Evolutionary conservation across 2,888 invertebrate species (phyloP).

Genomic region (Apamea epomidion): DNA sequence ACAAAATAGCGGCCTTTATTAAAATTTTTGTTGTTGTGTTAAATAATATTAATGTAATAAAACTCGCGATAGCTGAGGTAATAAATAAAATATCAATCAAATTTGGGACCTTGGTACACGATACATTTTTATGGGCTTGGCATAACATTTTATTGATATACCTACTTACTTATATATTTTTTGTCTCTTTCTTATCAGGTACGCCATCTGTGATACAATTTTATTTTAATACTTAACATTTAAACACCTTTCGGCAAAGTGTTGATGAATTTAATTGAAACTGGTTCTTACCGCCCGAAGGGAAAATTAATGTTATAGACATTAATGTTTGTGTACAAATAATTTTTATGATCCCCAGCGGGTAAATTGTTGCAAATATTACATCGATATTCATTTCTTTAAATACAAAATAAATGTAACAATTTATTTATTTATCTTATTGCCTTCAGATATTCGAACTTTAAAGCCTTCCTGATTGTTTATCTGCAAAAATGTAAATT

Average conservation of each 20-base stretch:
- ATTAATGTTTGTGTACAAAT: constrained; percentile 8
- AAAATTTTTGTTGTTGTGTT: constrained; percentile 47
- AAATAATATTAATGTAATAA: constrained; percentile 26
- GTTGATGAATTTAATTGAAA: constrained; percentile 30
- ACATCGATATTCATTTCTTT: constrained; percentile 32
- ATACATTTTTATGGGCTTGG: constrained; percentile 40
- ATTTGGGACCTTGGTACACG: constrained; percentile 45
- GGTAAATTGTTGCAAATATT: constrained; percentile 27
- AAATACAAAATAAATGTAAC: constrained; percentile 29
- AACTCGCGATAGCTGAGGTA: constrained; percentile 14
- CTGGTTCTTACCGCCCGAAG: constrained; percentile 12
- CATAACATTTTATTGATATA: constrained; percentile 32
- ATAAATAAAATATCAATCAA: constrained; percentile 56
- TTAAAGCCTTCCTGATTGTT: constrained; percentile 26
- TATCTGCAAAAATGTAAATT: neutral
- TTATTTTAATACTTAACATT: constrained; percentile 17
- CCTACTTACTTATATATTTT: neutral
- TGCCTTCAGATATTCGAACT: neutral
- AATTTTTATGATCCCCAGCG: constrained; percentile 48
- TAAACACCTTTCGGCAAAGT: constrained; percentile 34
- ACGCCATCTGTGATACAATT: neutral
- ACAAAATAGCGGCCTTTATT: constrained; percentile 26
- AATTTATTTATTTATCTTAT: constrained; percentile 16
- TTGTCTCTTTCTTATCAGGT: neutral
- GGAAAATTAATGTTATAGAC: constrained; percentile 12